phyloP scores from a whole-genome alignment of 2,888 invertebrate species.

The Ectemnius cavifrons region DNA sequence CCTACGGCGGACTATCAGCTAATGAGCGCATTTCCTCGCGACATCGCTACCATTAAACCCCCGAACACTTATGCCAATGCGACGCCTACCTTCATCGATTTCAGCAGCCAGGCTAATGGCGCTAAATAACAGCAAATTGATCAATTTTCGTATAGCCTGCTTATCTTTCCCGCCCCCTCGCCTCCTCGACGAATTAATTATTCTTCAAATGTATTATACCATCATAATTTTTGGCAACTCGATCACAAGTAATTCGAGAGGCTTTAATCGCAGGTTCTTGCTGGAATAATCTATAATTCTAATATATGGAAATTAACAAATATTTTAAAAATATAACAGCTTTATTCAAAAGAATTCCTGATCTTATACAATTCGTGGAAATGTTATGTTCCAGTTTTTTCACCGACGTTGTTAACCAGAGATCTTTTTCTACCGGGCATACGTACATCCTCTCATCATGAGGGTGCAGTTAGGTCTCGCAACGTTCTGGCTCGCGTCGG shows the following conservation, averaged over 20 bases:
- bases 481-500: not conserved
- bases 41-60: not conserved
- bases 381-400: no score
- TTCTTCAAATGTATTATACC: not conserved
- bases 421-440: not conserved
- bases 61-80: conserved; percentile 18
- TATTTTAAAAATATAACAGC: no score
- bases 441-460: conserved; percentile 37
- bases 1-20: conserved; percentile 12
- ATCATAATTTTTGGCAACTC: not conserved
- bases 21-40: conserved; percentile 30
- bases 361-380: no score
- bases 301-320: no score
- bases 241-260: conserved; percentile 30
- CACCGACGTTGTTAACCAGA: conserved; percentile 14
- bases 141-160: conserved; percentile 37
- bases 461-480: conserved; percentile 24
- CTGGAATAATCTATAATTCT: no score
- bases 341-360: no score
- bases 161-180: not conserved
- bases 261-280: no score
- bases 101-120: not conserved
- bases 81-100: not conserved
- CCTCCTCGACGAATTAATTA: conserved; percentile 13
- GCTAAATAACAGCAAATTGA: conserved; percentile 31